Evolutionary conservation across 2,888 invertebrate species (phyloP).

Genomic region (Molorchus minor): DNA sequence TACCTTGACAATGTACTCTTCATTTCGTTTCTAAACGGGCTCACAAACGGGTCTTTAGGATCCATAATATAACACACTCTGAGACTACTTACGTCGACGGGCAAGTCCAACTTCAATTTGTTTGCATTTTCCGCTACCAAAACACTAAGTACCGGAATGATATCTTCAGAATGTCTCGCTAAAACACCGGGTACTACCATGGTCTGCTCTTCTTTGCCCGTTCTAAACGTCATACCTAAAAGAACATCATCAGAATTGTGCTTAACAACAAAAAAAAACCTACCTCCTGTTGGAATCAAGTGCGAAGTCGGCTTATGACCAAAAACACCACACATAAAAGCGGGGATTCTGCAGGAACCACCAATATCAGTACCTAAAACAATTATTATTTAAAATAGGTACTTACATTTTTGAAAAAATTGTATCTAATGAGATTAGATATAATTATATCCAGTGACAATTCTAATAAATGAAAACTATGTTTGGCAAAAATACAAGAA

Average conservation of each 20-base stretch:
- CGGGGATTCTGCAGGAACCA: conserved; percentile 94
- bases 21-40: conserved; percentile 75
- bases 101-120: conserved; percentile 68
- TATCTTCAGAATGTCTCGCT: conserved; percentile 79
- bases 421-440: not conserved
- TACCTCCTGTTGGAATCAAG: conserved; percentile 62
- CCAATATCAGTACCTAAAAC: conserved; percentile 86
- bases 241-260: not conserved
- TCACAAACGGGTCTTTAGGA: conserved; percentile 77
- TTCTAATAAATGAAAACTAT: too few relatives aligned
- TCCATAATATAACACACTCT: conserved; percentile 81
- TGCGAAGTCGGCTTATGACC: conserved; percentile 80
- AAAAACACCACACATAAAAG: conserved; percentile 89
- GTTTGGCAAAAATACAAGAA: too few relatives aligned
- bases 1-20: conserved; percentile 57
- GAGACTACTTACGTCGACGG: conserved; percentile 73
- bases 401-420: not conserved
- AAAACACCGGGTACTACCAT: conserved; percentile 89
- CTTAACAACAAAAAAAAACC: conserved; percentile 17
- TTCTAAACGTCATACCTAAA: conserved; percentile 73
- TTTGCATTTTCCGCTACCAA: conserved; percentile 67
- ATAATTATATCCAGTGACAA: not conserved
- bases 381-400: not conserved
- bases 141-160: conserved; percentile 78
- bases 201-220: conserved; percentile 73